These are phyloP conservation scores for Brachionus asplanchnoidis DNA, from an alignment of 1,140 invertebrate genomes.

Conservation along the genomic window DNA sequence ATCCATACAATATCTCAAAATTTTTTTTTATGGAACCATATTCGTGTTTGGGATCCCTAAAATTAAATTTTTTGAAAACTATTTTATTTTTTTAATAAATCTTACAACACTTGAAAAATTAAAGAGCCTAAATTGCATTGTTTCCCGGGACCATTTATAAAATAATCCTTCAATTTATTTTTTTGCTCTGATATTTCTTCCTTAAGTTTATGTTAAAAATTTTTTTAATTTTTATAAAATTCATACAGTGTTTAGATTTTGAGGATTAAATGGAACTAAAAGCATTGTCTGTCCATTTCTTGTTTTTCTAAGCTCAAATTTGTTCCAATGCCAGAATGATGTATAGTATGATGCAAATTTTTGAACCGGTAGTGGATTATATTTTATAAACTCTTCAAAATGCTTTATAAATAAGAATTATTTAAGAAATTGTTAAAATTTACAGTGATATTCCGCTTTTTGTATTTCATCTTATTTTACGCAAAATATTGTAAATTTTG, in stretches of 20 bases:
- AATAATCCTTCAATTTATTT: background rate
- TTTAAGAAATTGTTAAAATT: background rate
- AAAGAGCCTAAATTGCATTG: background rate
- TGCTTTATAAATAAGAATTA: background rate
- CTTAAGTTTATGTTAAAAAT: background rate
- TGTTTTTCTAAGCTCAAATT: conserved; percentile 7
- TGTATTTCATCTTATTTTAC: too few relatives aligned
- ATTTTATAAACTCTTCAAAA: conserved; percentile 32
- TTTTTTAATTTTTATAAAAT: background rate
- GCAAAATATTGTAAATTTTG: too few relatives aligned
- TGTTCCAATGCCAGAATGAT: conserved; percentile 5
- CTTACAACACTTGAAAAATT: conserved; percentile 5
- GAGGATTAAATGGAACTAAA: conserved; percentile 31
- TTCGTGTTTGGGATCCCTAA: background rate
- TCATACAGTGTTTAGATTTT: background rate
- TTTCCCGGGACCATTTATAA: background rate
- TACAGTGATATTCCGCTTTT: too few relatives aligned
- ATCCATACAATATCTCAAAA: background rate
- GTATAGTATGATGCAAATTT: conserved; percentile 11
- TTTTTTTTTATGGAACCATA: background rate
- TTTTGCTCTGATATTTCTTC: conserved; percentile 9
- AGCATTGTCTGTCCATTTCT: background rate
- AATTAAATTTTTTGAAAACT: background rate
- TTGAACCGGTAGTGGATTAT: background rate
- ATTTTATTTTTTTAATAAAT: background rate